Base-by-base conservation (phyloP, 2,888 invertebrate genomes). In the Dryadula phaetusa region DNA sequence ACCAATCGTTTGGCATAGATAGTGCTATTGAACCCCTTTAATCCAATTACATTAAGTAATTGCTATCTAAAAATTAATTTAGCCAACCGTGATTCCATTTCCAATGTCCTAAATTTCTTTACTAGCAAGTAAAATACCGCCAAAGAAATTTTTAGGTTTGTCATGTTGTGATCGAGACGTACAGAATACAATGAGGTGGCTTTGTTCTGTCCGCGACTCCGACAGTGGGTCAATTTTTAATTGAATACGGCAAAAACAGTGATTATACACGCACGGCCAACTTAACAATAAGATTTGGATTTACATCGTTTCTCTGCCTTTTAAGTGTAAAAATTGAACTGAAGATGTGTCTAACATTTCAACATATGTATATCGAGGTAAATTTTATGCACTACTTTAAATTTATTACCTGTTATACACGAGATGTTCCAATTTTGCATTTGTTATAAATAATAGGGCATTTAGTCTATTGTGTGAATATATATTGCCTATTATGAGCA, bases 171-270 rank as follows among this genome's bases (percentile, higher is more conserved):
- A 73, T 68, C 70, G 72, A 69, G 70, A 68, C 70, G 72, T 75
- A 72, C 67, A 69, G 72, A 73, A 69, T 53, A 72, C 71, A 75
- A 76, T 73, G 72, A 75, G 69, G 66, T 69, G 72, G 77, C 79
- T 85, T 83, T 85, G 82, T 83, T 83, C 81, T 75, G 72, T 70
- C 71, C 73, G 74, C 71, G 74, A 72, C 75, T 75, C 67, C 77
- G 80, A 67, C 82, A 90, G 85, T 90, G 82, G 91, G 91, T 90
- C 90, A 90, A 73, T 76, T 85, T 85, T 87, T 91, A 91, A 90
- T 91, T 90, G 90, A 89, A 90, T 84, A 80, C 83, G 70, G 83
- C 87, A 86, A 87, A 82, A 88, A 87, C 83, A 75, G 82, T 82
- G 84, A 87, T 88, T 90, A 85, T 86, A 84, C 86, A 90, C 90